Percentiles rank a stretch among this genome's conserved stretches.
phyloP scores from a whole-genome alignment of 2,888 invertebrate genomes.

The Agrochola litura region DNA sequence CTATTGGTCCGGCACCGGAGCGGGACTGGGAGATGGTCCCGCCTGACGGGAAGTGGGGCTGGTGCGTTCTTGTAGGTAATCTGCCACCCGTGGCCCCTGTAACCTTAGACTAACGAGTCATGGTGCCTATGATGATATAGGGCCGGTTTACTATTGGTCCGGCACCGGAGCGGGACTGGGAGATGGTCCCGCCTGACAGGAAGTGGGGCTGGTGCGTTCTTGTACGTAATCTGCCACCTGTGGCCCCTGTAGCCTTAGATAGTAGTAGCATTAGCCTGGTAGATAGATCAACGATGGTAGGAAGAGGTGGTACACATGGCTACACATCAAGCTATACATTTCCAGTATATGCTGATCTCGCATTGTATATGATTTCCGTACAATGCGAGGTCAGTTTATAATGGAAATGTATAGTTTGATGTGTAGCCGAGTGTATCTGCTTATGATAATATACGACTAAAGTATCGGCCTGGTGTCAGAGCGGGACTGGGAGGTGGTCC shows the following conservation, averaged over 20 bases:
- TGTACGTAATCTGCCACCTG: neutral
- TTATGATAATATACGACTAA: too few relatives aligned
- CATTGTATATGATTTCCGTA: too few relatives aligned
- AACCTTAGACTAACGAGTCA: neutral
- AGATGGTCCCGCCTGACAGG: slow-evolving; percentile 66
- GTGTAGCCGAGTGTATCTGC: too few relatives aligned
- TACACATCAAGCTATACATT: too few relatives aligned
- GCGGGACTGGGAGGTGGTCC: too few relatives aligned
- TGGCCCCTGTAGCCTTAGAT: neutral
- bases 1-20: neutral
- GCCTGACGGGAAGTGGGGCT: neutral
- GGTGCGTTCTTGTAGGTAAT: neutral
- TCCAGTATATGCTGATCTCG: too few relatives aligned
- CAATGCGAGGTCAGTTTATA: too few relatives aligned
- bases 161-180: neutral
- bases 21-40: slow-evolving; percentile 67
- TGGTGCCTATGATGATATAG: neutral
- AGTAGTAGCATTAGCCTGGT: too few relatives aligned
- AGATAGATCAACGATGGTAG: too few relatives aligned
- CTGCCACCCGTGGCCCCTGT: neutral
- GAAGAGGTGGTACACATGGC: too few relatives aligned
- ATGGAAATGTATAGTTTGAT: too few relatives aligned
- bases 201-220: neutral
- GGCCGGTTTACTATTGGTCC: neutral
- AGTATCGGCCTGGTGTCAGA: too few relatives aligned